These are phyloP conservation scores for Arion vulgaris DNA, from an alignment of 1,140 invertebrate species.

Conservation along the genomic window DNA sequence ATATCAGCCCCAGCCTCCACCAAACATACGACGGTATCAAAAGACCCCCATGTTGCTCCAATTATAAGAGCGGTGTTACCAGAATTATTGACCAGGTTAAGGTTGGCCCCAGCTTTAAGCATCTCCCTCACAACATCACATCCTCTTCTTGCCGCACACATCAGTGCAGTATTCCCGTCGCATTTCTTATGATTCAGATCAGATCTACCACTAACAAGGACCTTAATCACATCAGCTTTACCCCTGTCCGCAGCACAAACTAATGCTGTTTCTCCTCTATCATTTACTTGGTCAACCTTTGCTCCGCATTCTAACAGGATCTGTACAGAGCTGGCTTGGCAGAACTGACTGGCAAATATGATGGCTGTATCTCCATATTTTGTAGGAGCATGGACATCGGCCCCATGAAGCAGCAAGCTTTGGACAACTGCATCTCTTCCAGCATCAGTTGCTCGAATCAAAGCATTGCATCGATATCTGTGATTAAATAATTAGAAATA, in stretches of 20 bases:
- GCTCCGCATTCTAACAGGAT: neutral
- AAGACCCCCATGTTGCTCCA: slow-evolving; percentile 14
- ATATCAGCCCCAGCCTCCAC: neutral
- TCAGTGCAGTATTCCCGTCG: slow-evolving; percentile 16
- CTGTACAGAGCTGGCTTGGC: neutral
- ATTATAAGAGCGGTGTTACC: slow-evolving; percentile 14
- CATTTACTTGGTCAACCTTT: slow-evolving; percentile 3
- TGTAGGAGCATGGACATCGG: neutral
- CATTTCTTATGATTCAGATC: neutral
- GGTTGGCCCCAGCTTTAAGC: neutral
- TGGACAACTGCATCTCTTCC: slow-evolving; percentile 7
- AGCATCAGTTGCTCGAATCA: slow-evolving; percentile 10
- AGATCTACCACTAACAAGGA: neutral
- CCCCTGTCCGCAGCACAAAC: slow-evolving; percentile 3
- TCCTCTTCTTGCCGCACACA: slow-evolving; percentile 4
- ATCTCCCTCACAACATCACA: neutral
- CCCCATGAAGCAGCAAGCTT: neutral
- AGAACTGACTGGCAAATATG: slow-evolving; percentile 20
- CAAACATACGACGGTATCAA: neutral
- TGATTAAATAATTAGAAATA: no score
- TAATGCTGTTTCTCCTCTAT: slow-evolving; percentile 7
- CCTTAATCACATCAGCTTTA: neutral
- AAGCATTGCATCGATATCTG: slow-evolving; percentile 13
- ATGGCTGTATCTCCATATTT: slow-evolving; percentile 12
- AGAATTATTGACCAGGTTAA: neutral